Evolutionary conservation across 2,113 vertebrate species (phyloP).

Genomic region (Entelurus aequoreus): DNA sequence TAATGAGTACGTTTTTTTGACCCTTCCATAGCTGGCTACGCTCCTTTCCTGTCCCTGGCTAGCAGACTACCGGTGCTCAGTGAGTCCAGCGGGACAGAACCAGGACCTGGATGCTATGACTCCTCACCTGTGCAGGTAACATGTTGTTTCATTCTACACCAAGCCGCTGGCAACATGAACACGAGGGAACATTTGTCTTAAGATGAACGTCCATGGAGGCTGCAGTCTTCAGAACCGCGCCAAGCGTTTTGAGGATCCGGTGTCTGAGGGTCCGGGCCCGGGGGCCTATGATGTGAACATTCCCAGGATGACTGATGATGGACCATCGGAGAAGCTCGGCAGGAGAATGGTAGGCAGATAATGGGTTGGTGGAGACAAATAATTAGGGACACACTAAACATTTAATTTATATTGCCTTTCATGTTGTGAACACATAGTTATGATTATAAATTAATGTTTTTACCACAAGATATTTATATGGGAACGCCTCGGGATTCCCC

Average conservation of each 20-base stretch:
- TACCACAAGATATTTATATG: no score
- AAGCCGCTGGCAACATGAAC: no score
- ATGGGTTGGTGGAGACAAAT: no score
- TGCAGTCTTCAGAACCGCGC: constrained; percentile 75
- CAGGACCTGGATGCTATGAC: constrained; percentile 79
- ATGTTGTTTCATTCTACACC: not conserved
- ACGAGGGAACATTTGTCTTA: not conserved
- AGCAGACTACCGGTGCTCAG: constrained; percentile 56
- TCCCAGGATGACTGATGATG: constrained; percentile 9
- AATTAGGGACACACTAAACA: no score
- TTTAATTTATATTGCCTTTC: no score
- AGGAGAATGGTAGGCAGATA: constrained; percentile 36
- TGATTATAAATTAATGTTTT: no score
- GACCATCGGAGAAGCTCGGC: constrained; percentile 14
- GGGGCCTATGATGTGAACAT: constrained; percentile 62
- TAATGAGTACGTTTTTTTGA: no score
- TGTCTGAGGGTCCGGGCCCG: constrained; percentile 69
- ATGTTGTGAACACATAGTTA: no score
- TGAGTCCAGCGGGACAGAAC: constrained; percentile 35
- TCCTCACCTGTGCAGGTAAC: constrained; percentile 66
- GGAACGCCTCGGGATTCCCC: no score
- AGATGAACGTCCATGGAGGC: constrained; percentile 66
- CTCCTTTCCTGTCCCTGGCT: constrained; percentile 79
- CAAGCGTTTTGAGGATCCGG: constrained; percentile 67
- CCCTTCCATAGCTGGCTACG: constrained; percentile 66